Conservation (phyloP, 2,888 invertebrate genomes). For the Nebria brevicollis region DNA sequence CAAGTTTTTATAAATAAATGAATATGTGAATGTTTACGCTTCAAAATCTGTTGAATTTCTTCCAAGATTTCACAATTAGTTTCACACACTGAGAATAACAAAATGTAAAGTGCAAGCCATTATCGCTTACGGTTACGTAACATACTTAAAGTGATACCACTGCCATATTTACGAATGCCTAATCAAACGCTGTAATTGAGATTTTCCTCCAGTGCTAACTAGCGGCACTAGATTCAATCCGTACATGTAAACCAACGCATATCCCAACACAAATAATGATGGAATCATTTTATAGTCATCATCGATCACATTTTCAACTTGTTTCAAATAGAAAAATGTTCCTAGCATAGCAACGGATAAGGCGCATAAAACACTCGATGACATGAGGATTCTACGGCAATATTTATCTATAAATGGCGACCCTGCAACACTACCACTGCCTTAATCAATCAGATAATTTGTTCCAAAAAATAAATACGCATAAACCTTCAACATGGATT, state of each 20-base stretch:
- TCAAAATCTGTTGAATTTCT: conserved; percentile 40
- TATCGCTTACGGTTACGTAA: conserved; percentile 52
- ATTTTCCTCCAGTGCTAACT: conserved; percentile 60
- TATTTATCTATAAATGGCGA: conserved; percentile 57
- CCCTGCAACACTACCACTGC: conserved; percentile 54
- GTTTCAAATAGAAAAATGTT: conserved; percentile 58
- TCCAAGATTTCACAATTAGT: conserved; percentile 39
- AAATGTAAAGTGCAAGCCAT: conserved; percentile 59
- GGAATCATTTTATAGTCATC: conserved; percentile 58
- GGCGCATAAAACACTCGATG: conserved; percentile 57
- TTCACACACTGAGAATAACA: conserved; percentile 57
- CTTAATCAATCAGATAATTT: too few relatives aligned
- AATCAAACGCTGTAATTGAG: conserved; percentile 60
- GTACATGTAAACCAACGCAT: conserved; percentile 58
- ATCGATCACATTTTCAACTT: conserved; percentile 53
- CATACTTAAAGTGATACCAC: conserved; percentile 57
- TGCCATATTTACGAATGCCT: conserved; percentile 57
- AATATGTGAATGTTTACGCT: conserved; percentile 19
- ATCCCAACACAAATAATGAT: conserved; percentile 57
- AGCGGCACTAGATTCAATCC: conserved; percentile 61
- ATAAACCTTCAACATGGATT: too few relatives aligned
- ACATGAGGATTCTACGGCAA: conserved; percentile 58
- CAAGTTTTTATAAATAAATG: too few relatives aligned
- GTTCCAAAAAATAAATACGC: too few relatives aligned
- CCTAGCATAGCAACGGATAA: conserved; percentile 56